Evolutionary conservation across 2,113 vertebrate genomes (phyloP), one percentile per base, ranked within the genome.

Genomic region (Columbina picui): DNA sequence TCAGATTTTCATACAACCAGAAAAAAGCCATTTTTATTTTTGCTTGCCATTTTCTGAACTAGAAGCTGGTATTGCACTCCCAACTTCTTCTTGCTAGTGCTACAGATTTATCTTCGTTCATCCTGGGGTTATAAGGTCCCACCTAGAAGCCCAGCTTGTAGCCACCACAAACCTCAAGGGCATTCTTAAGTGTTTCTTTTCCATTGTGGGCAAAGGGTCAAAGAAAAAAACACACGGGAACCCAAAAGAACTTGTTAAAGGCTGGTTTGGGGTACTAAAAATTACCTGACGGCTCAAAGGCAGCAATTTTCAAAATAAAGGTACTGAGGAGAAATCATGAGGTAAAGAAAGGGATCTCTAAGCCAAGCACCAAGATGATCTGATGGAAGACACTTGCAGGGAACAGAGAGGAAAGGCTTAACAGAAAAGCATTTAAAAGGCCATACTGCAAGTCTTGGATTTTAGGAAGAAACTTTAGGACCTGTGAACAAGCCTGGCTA

Each of bases 41-140:
- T 45, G 7, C 16, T 75, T 81, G 43, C 56, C 25, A 7, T 86
- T 89, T 90, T 89, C 41, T 91, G 90, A 84, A 89, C 32, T 25
- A 39, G 77, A 91, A 93, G 59, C 41, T 53, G 60, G 15, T 67
- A 49, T 39, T 83, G 27, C 34, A 23, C 53, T 95, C 14, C n/a
- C 50, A 82, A 11, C 17, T 69, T 50, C 65, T 43, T 53, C 61
- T 64, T 80, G 34, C 32, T 74, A n/a, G 53, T 50, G 60, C 76
- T 81, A 82, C 56, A 68, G 50, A 43, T 92, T 96, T 93, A 96
- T 93, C 88, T 95, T 89, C 88, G 94, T 94, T 97, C 93, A 97
- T 93, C 77, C 86, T 75, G 47, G 64, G 91, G 74, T 95, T 97
- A 95, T 39, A 75, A 79, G 22, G 95, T 88, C 79, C 88, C 93